Conservation (phyloP, 2,113 vertebrate genomes). For the Haliaeetus leucogaster region DNA sequence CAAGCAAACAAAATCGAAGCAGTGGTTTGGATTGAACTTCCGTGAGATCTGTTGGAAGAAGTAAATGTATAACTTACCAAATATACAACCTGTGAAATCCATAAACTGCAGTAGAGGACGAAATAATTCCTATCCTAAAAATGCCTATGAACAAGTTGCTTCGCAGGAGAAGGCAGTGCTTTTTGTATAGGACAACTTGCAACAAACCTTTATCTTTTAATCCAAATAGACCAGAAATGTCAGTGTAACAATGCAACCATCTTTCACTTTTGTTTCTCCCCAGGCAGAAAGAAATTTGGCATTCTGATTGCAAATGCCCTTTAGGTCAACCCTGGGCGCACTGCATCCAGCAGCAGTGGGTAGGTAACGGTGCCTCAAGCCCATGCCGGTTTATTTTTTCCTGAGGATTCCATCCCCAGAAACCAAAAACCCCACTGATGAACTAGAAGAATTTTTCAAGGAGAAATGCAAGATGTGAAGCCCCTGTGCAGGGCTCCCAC, state of each 20-base stretch:
- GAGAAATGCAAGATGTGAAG: neutral
- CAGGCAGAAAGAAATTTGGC: neutral
- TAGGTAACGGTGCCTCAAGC: accelerated
- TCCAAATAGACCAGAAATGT: neutral
- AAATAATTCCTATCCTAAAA: neutral
- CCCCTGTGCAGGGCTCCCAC: neutral
- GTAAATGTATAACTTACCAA: neutral
- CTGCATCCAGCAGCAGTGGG: neutral
- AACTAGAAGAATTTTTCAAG: neutral
- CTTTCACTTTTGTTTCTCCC: neutral
- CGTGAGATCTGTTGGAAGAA: neutral
- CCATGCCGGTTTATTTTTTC: accelerated
- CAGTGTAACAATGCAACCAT: neutral
- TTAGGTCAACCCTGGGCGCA: neutral
- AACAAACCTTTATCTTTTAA: neutral
- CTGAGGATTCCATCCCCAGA: neutral
- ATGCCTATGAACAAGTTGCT: neutral
- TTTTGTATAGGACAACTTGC: neutral
- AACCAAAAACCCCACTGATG: neutral
- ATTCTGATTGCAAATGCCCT: neutral
- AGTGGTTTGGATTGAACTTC: neutral
- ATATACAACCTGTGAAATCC: neutral
- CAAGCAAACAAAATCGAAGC: neutral
- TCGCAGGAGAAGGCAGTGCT: neutral
- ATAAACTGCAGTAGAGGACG: neutral